phyloP scores from a whole-genome alignment of 2,888 invertebrate species.

The Leucoptera coffeella region DNA sequence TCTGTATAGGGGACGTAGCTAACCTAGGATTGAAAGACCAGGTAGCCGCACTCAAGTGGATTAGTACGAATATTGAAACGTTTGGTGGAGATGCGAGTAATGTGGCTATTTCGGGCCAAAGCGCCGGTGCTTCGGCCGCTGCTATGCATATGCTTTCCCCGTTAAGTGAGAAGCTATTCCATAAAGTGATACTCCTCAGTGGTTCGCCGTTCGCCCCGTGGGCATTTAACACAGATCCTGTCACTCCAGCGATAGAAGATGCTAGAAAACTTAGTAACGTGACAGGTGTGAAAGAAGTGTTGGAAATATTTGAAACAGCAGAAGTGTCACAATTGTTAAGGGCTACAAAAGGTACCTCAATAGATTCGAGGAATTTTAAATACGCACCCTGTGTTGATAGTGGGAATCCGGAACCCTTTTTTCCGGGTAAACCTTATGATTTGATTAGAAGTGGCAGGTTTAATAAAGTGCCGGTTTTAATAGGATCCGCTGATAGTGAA shows the following conservation, averaged over 20 bases:
- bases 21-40: conserved; percentile 39
- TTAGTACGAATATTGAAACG: conserved; percentile 24
- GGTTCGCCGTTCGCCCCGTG: conserved; percentile 27
- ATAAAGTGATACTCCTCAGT: conserved; percentile 32
- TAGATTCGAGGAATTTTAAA: conserved; percentile 26
- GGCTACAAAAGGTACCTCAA: conserved; percentile 19
- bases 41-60: conserved; percentile 32
- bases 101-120: conserved; percentile 35
- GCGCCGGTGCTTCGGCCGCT: conserved; percentile 30
- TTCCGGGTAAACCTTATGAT: conserved; percentile 26
- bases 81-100: conserved; percentile 42
- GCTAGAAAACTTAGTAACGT: conserved; percentile 18
- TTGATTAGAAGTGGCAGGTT: conserved; percentile 23
- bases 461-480: conserved; percentile 27
- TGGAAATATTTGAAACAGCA: conserved; percentile 16
- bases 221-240: conserved; percentile 27
- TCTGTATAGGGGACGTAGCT: conserved; percentile 26
- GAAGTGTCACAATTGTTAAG: conserved; percentile 15
- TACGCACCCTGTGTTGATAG: conserved; percentile 30
- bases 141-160: conserved; percentile 29
- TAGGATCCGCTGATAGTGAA: conserved; percentile 23
- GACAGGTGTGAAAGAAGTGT: conserved; percentile 13
- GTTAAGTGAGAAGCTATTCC: conserved; percentile 25
- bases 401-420: conserved; percentile 23
- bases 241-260: conserved; percentile 18